A percentile compares a stretch with the other conserved stretches of the same genome.
These are phyloP conservation scores for Thamnophis elegans DNA, from an alignment of 2,797 vertebrate species.

Conservation along the genomic window DNA sequence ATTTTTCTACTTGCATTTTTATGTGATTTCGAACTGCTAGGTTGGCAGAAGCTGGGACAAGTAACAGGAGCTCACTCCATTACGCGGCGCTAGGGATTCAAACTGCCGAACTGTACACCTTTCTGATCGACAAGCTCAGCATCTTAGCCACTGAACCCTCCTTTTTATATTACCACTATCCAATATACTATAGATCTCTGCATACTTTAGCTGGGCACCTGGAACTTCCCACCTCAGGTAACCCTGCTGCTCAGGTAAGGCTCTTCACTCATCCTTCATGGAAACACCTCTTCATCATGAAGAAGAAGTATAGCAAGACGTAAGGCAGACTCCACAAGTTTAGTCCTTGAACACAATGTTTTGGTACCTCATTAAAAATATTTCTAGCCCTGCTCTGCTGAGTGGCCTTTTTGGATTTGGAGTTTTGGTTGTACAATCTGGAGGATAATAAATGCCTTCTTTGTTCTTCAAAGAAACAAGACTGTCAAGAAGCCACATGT, in stretches of 20 bases:
- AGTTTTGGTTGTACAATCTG: background rate
- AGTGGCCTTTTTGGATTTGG: background rate
- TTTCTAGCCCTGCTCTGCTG: background rate
- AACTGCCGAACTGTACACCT: no score
- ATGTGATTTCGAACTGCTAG: no score
- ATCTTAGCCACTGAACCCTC: no score
- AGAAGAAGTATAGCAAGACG: background rate
- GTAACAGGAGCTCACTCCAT: no score
- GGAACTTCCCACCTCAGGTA: background rate
- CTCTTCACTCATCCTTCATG: background rate
- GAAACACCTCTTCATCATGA: background rate
- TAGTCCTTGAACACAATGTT: background rate
- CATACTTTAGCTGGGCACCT: background rate
- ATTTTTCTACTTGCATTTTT: no score
- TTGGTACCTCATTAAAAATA: background rate
- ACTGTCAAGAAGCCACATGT: accelerated
- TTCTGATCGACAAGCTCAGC: no score
- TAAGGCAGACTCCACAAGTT: background rate
- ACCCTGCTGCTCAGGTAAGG: background rate
- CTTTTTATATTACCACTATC: background rate
- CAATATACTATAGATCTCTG: background rate
- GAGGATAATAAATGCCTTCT: slow-evolving; percentile 16
- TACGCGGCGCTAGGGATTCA: no score
- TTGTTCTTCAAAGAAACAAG: slow-evolving; percentile 32
- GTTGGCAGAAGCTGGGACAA: no score